Conservation (phyloP, 1,140 invertebrate genomes). For the Lepidurus arcticus region DNA sequence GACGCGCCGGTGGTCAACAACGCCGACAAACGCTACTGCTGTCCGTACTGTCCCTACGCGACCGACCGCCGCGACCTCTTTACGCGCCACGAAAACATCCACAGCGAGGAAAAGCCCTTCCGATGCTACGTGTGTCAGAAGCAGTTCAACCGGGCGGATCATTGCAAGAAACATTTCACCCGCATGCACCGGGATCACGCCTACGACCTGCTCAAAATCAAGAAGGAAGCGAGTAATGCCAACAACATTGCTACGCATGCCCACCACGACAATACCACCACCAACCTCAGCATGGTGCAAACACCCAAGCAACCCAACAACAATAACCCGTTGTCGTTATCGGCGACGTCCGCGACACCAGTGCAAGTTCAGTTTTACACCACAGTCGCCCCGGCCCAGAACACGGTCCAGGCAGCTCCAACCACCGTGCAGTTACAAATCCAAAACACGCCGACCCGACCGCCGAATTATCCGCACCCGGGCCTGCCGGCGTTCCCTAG, state of each 20-base stretch:
- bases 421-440: conserved; percentile 34
- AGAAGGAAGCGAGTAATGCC: conserved; percentile 41
- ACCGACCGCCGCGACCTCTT: conserved; percentile 88
- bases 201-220: conserved; percentile 76
- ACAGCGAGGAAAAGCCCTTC: conserved; percentile 86
- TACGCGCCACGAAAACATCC: conserved; percentile 92
- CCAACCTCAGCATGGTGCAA: conserved; percentile 14
- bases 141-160: conserved; percentile 88
- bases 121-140: conserved; percentile 86
- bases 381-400: conserved; percentile 25
- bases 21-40: conserved; percentile 68
- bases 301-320: conserved; percentile 30
- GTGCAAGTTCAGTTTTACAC: conserved; percentile 34
- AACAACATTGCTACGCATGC: conserved; percentile 27
- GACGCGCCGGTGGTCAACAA: conserved; percentile 36
- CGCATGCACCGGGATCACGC: conserved; percentile 63
- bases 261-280: conserved; percentile 33
- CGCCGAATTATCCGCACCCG: conserved; percentile 27
- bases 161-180: conserved; percentile 88
- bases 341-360: conserved; percentile 29
- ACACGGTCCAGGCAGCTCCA: conserved; percentile 39
- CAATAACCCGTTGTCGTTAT: conserved; percentile 23
- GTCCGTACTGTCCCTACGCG: conserved; percentile 77
- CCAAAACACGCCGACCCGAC: conserved; percentile 30
- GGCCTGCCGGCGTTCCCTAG: conserved; percentile 32